phyloP scores from a whole-genome alignment of 2,888 invertebrate genomes.

The Eueremaeus valkanovi region DNA sequence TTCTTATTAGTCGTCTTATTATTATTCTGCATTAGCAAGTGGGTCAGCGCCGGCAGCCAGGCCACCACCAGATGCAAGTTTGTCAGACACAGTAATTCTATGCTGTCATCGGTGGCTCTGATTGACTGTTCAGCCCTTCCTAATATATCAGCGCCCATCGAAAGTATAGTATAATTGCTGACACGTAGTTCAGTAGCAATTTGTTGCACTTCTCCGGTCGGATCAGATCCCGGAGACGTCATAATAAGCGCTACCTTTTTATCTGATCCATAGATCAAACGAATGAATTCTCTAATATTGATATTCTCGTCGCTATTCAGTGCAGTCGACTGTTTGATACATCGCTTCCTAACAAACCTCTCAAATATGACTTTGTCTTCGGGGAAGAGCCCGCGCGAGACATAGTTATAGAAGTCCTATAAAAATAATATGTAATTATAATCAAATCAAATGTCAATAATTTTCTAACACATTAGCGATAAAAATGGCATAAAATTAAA shows the following conservation, averaged over 20 bases:
- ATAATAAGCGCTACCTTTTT: slow-evolving; percentile 72
- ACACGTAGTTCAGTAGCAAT: slow-evolving; percentile 57
- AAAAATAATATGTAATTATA: neutral
- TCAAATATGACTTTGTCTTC: slow-evolving; percentile 38
- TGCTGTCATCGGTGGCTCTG: neutral
- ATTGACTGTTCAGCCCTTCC: slow-evolving; percentile 6
- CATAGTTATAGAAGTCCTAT: slow-evolving; percentile 36
- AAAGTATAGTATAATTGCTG: slow-evolving; percentile 17
- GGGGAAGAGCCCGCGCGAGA: slow-evolving; percentile 38
- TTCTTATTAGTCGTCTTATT: neutral
- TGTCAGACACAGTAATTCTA: slow-evolving; percentile 62
- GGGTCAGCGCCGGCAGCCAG: slow-evolving; percentile 64
- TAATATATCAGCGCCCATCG: slow-evolving; percentile 39
- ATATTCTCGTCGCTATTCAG: neutral
- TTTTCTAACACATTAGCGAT: too few relatives aligned
- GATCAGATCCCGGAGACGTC: slow-evolving; percentile 84
- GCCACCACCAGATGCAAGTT: slow-evolving; percentile 71
- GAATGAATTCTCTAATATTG: slow-evolving; percentile 5
- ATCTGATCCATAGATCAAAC: slow-evolving; percentile 53
- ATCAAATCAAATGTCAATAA: too few relatives aligned
- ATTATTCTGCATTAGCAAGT: neutral
- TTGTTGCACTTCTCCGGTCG: slow-evolving; percentile 71
- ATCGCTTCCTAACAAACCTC: slow-evolving; percentile 23
- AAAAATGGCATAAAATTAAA: too few relatives aligned
- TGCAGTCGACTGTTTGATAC: neutral